phyloP scores from a whole-genome alignment of 2,113 vertebrate species.

The Hassar affinis region DNA sequence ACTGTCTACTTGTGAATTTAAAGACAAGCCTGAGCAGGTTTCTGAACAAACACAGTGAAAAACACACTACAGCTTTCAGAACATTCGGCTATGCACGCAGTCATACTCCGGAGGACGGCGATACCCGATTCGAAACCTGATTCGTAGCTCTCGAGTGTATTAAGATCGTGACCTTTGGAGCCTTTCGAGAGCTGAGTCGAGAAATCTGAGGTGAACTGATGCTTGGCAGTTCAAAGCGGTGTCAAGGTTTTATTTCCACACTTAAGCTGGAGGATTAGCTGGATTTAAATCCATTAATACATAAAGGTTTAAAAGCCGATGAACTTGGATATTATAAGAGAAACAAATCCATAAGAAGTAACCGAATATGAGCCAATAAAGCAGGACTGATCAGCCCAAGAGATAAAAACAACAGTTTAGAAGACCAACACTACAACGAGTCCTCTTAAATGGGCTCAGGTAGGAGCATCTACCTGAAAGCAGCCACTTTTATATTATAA shows the following conservation, averaged over 20 bases:
- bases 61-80: constrained; percentile 13
- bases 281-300: constrained; percentile 33
- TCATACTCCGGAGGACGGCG: constrained; percentile 2
- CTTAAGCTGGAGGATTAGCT: constrained; percentile 35
- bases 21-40: constrained; percentile 32
- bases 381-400: not conserved
- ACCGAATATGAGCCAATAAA: not conserved
- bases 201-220: not conserved
- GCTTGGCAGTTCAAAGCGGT: not conserved
- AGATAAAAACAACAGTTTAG: not conserved
- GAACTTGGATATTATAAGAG: not conserved
- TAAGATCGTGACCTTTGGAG: constrained; percentile 7
- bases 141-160: not conserved
- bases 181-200: constrained; percentile 12
- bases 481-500: not conserved
- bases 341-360: not conserved
- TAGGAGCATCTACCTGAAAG: not conserved
- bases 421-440: too few relatives aligned
- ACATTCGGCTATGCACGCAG: not conserved
- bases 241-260: constrained; percentile 11
- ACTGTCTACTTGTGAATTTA: not conserved
- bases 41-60: not conserved
- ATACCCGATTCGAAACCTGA: constrained; percentile 7
- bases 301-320: not conserved
- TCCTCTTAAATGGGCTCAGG: not conserved